Evolutionary conservation across 2,113 vertebrate species (phyloP), one percentile per base, ranked within the genome.

Genomic region (Xyrauchen texanus): DNA sequence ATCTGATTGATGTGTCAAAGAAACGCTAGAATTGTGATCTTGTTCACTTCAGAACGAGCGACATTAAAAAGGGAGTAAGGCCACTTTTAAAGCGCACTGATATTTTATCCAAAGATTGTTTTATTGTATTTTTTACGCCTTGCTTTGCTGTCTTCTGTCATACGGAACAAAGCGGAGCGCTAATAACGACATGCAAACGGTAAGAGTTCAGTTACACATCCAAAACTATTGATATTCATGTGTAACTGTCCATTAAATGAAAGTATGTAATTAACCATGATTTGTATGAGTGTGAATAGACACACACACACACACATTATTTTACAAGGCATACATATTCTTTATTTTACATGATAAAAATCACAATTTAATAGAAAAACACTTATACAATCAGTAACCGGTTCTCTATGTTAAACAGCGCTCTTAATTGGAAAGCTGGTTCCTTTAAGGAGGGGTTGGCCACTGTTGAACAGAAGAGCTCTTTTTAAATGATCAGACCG

Each of bases 381-480:
- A 34, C 21, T 34, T 34, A 34, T 34, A 34, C 21, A 11, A 51
- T 62, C n/a, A 8, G 9, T 9, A 46, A n/a, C 21, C 21, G 21
- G 7, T 6, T n/a, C 0, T 69, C 13, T 68, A 7, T 45, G 10
- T 71, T 60, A 21, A 81, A 68, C 72, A 78, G 63, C 60, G 65
- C 73, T 62, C 13, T 57, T 77, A 64, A 74, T 13, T 58, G 60
- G 21, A 63, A 72, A 49, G 12, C 72, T 71, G 79, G 62, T 71
- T 69, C 65, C 73, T 77, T 79, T 78, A 76, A 76, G 79, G 77
- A 62, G 60, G 77, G 55, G 57, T 65, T 70, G 77, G 53, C 70
- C 68, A 55, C 73, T 76, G 76, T 76, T 85, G 78, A 72, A 62
- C 42, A 71, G 67, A 81, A 83, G 79, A 81, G 73, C 68, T 79